These are phyloP conservation scores for Paelopatides confundens DNA, from an alignment of 53 echinoderm and acorn worm genomes.

Conservation along the genomic window DNA sequence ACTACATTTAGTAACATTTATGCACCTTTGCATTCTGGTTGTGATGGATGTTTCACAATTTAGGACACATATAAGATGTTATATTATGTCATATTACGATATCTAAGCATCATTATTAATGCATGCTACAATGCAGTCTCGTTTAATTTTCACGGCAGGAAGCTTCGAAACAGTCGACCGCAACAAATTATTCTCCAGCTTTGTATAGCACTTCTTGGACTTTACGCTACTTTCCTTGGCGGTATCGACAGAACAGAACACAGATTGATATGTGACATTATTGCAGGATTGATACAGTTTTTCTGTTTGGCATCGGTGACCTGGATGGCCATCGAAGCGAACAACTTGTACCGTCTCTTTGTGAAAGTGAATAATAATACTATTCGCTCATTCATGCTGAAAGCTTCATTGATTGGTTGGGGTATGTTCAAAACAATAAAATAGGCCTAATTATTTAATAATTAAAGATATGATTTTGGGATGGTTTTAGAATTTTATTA, in stretches of 20 bases:
- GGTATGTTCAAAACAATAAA: slow-evolving; percentile 4
- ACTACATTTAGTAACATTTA: no score
- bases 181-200: slow-evolving; percentile 39
- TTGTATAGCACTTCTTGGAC: slow-evolving; percentile 43
- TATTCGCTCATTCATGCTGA: slow-evolving; percentile 1
- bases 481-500: no score
- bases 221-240: background rate
- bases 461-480: no score
- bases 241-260: slow-evolving; percentile 33
- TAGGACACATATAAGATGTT: no score
- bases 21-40: no score
- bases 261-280: background rate
- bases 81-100: no score
- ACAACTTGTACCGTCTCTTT: slow-evolving; percentile 29
- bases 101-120: no score
- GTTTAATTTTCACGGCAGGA: slow-evolving; percentile 10
- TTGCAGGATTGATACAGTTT: slow-evolving; percentile 33
- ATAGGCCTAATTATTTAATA: no score
- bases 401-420: slow-evolving; percentile 10
- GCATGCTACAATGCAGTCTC: no score
- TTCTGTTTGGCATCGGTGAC: slow-evolving; percentile 36
- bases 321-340: slow-evolving; percentile 51
- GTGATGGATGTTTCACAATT: no score
- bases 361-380: slow-evolving; percentile 7
- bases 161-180: slow-evolving; percentile 32